A percentile compares a stretch with the other conserved stretches of the same genome.
phyloP scores from a whole-genome alignment of 23 tunicate genomes.

The Styela clava region DNA sequence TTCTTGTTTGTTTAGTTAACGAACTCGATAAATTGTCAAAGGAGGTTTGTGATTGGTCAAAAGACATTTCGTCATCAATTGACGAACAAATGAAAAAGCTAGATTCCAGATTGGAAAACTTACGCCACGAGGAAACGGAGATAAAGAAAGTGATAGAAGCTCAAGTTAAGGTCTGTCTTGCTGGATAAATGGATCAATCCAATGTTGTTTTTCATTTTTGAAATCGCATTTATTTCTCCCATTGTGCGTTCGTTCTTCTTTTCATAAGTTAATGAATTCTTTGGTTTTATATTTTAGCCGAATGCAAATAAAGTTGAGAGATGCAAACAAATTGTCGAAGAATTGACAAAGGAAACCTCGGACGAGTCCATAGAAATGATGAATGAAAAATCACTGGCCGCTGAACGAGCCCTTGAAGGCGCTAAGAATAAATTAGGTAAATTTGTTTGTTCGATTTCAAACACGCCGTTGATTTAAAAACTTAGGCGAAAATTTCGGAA shows the following conservation, averaged over 20 bases:
- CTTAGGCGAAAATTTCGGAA: no score
- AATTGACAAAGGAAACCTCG: conserved; percentile 6
- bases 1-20: neutral
- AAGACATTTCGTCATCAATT: conserved; percentile 13
- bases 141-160: neutral
- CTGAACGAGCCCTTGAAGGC: neutral
- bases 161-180: conserved; percentile 22
- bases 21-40: conserved; percentile 19
- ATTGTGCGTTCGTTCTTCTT: neutral
- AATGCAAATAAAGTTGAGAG: conserved; percentile 13
- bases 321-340: conserved; percentile 13
- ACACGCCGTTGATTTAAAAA: neutral
- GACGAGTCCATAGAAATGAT: neutral
- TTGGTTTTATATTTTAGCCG: neutral
- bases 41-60: conserved; percentile 54
- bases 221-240: neutral
- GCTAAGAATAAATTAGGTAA: conserved; percentile 16
- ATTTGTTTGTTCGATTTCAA: neutral
- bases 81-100: conserved; percentile 15
- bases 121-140: conserved; percentile 5
- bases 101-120: neutral
- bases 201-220: no score
- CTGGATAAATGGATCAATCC: no score
- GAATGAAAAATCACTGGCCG: neutral
- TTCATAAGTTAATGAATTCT: neutral